These are phyloP conservation scores for Hozukius guyotensis DNA, from an alignment of 2,797 vertebrate species.

Conservation along the genomic window DNA sequence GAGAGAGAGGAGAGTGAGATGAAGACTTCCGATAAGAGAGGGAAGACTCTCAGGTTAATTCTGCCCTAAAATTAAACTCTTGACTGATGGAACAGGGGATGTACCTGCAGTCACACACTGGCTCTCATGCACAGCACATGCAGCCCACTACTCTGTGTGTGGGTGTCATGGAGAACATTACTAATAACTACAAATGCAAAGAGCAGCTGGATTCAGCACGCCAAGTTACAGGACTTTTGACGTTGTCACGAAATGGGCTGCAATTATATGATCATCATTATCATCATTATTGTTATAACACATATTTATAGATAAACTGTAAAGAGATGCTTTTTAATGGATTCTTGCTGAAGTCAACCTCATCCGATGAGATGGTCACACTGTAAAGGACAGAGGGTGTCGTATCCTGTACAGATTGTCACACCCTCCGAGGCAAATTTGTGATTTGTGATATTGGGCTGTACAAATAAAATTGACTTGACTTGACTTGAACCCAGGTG, in stretches of 20 bases:
- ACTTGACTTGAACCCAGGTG: background rate
- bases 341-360: background rate
- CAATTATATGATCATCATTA: background rate
- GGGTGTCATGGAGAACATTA: slow-evolving; percentile 31
- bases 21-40: slow-evolving; percentile 24
- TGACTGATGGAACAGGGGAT: slow-evolving; percentile 16
- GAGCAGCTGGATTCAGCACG: background rate
- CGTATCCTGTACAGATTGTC: no score
- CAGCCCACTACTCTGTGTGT: slow-evolving; percentile 15
- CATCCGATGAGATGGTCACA: no score
- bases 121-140: background rate
- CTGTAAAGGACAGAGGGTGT: no score
- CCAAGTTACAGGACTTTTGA: slow-evolving; percentile 1
- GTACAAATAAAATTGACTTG: no score
- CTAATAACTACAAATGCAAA: slow-evolving; percentile 9
- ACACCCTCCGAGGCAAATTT: no score
- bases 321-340: background rate
- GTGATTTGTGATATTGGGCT: no score
- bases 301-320: slow-evolving; percentile 25
- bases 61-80: background rate
- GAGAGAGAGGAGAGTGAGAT: slow-evolving; percentile 7
- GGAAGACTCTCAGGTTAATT: slow-evolving; percentile 17
- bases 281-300: background rate
- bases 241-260: background rate
- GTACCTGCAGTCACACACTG: background rate